Evolutionary conservation across 2,113 vertebrate genomes (phyloP).

Genomic region (Nematolebias whitei): DNA sequence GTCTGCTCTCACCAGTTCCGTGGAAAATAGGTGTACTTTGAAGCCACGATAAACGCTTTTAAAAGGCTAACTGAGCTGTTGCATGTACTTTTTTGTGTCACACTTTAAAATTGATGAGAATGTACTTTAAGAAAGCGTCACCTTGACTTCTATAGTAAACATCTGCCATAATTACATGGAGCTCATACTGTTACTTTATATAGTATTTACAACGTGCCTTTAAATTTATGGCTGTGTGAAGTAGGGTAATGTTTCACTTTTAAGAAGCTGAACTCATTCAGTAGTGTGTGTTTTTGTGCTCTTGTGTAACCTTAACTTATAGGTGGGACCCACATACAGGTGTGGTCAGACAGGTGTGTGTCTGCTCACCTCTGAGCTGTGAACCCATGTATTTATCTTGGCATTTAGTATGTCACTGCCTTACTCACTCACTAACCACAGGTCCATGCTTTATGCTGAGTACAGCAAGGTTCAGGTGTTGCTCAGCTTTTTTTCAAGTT

Average conservation of each 20-base stretch:
- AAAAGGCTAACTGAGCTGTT: not conserved
- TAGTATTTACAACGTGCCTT: not conserved
- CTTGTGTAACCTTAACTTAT: slow-evolving; percentile 36
- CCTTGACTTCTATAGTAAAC: not conserved
- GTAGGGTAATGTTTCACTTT: not conserved
- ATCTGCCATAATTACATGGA: slow-evolving; percentile 28
- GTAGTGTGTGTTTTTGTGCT: not conserved
- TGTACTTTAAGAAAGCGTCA: slow-evolving; percentile 26
- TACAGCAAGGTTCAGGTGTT: not conserved
- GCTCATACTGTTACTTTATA: not conserved
- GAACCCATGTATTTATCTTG: slow-evolving; percentile 2
- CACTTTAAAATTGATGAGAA: not conserved
- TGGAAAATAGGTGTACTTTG: not conserved
- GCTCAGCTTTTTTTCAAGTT: not conserved
- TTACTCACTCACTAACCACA: not conserved
- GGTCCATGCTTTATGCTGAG: slow-evolving; percentile 13
- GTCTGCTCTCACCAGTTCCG: not conserved
- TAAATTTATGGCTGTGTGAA: not conserved
- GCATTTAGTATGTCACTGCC: not conserved
- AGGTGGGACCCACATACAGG: slow-evolving; percentile 37
- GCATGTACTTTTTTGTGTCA: not conserved
- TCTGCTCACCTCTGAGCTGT: slow-evolving; percentile 24
- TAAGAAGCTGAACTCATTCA: not conserved
- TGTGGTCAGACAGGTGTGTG: slow-evolving; percentile 66
- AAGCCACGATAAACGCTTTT: not conserved